These are phyloP conservation scores for Gymnarchus niloticus DNA, from an alignment of 2,113 vertebrate species.

Conservation along the genomic window DNA sequence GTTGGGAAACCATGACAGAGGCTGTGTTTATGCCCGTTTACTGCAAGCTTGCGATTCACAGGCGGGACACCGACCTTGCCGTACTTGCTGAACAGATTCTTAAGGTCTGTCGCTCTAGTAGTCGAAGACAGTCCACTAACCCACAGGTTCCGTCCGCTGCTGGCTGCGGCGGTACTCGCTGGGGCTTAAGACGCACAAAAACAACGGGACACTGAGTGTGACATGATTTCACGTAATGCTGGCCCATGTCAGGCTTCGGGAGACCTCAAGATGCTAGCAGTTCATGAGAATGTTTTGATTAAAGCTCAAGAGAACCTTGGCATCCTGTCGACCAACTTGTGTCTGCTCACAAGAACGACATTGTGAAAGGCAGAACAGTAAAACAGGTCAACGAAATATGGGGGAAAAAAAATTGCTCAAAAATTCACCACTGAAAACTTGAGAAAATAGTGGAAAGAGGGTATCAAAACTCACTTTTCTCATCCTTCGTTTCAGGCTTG, in stretches of 20 bases:
- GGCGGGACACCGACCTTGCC: constrained; percentile 71
- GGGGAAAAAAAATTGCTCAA: neutral
- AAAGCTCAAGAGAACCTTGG: too few relatives aligned
- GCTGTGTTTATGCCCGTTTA: neutral
- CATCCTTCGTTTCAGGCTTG: constrained; percentile 74
- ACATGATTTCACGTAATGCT: too few relatives aligned
- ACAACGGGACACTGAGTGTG: neutral
- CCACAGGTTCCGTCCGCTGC: constrained; percentile 83
- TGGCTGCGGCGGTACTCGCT: constrained; percentile 41
- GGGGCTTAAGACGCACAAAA: constrained; percentile 46
- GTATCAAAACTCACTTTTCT: constrained; percentile 75
- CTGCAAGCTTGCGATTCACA: neutral
- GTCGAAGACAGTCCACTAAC: constrained; percentile 92
- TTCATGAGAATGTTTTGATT: too few relatives aligned
- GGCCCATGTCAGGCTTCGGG: too few relatives aligned
- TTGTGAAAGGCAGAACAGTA: too few relatives aligned
- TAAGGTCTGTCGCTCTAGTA: constrained; percentile 92
- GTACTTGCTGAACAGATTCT: constrained; percentile 94
- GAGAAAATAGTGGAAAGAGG: neutral
- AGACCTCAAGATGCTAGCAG: too few relatives aligned
- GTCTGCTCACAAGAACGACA: too few relatives aligned
- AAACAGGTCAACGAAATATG: neutral
- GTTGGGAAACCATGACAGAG: neutral
- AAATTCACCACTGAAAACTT: neutral
- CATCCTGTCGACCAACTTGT: too few relatives aligned